These are phyloP conservation scores for Mallotus villosus DNA, from an alignment of 2,797 vertebrate species.

Conservation along the genomic window DNA sequence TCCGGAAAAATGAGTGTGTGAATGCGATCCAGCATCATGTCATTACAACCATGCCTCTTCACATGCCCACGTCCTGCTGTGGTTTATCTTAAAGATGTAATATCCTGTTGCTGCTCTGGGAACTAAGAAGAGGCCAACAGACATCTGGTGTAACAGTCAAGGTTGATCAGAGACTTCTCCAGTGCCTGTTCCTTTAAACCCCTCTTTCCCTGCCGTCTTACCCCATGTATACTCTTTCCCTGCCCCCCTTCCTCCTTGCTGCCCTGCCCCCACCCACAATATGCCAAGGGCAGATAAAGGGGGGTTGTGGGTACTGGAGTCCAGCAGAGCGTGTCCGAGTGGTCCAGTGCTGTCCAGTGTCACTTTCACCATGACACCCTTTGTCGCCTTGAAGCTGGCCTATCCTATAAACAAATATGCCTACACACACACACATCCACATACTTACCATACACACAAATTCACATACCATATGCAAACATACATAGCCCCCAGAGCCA, in stretches of 20 bases:
- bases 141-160: no score
- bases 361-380: constrained; percentile 50
- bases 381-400: constrained; percentile 33
- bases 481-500: neutral
- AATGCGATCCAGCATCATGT: no score
- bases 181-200: neutral
- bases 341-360: constrained; percentile 43
- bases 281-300: constrained; percentile 32
- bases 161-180: no score
- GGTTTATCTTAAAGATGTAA: no score
- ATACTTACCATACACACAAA: no score
- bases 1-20: no score
- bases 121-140: no score
- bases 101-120: no score
- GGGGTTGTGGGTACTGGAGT: constrained; percentile 27
- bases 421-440: neutral
- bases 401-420: constrained; percentile 27
- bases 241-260: constrained; percentile 18
- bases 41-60: no score
- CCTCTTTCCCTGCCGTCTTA: neutral
- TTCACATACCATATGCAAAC: neutral
- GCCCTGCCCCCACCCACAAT: constrained; percentile 10
- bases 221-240: constrained; percentile 18
- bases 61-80: no score
- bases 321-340: constrained; percentile 36